Conservation (phyloP, 64 coral and sea anemone species). For the Pocillopora damicornis region DNA sequence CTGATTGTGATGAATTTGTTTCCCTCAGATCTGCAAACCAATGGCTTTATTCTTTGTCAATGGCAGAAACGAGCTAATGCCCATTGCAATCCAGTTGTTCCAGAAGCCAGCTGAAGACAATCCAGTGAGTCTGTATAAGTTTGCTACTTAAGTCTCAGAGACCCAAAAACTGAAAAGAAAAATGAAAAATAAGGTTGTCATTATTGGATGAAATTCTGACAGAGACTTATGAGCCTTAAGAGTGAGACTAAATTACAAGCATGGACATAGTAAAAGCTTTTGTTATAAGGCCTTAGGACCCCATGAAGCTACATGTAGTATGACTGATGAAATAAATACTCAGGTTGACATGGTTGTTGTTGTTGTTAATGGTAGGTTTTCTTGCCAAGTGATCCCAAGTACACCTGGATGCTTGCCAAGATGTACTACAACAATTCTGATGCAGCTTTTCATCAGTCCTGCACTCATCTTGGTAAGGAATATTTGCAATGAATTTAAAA, state of each 20-base stretch:
- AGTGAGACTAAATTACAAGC: too few relatives aligned
- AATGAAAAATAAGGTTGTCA: not conserved
- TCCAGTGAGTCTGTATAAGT: slow-evolving; percentile 62
- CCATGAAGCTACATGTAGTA: too few relatives aligned
- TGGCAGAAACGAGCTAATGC: slow-evolving; percentile 69
- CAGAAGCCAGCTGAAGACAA: slow-evolving; percentile 86
- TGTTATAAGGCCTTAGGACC: too few relatives aligned
- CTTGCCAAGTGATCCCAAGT: slow-evolving; percentile 92
- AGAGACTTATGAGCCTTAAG: too few relatives aligned
- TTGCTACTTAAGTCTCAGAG: not conserved
- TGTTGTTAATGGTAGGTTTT: slow-evolving; percentile 59
- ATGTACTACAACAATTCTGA: slow-evolving; percentile 99
- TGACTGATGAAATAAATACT: too few relatives aligned
- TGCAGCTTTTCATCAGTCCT: slow-evolving; percentile 89
- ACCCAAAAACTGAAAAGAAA: too few relatives aligned
- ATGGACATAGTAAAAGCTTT: too few relatives aligned
- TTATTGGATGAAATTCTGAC: not conserved
- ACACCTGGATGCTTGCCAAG: slow-evolving; percentile 96
- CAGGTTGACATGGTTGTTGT: not conserved
- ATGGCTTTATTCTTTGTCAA: slow-evolving; percentile 97
- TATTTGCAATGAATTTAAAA: not conserved
- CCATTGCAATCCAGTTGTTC: slow-evolving; percentile 97
- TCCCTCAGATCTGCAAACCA: slow-evolving; percentile 75
- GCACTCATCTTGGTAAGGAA: slow-evolving; percentile 89
- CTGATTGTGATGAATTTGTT: not conserved